A percentile compares a stretch with the other conserved stretches of the same genome.
Evolutionary conservation across 2,113 vertebrate species (phyloP).

Genomic region (Bubo scandiacus): DNA sequence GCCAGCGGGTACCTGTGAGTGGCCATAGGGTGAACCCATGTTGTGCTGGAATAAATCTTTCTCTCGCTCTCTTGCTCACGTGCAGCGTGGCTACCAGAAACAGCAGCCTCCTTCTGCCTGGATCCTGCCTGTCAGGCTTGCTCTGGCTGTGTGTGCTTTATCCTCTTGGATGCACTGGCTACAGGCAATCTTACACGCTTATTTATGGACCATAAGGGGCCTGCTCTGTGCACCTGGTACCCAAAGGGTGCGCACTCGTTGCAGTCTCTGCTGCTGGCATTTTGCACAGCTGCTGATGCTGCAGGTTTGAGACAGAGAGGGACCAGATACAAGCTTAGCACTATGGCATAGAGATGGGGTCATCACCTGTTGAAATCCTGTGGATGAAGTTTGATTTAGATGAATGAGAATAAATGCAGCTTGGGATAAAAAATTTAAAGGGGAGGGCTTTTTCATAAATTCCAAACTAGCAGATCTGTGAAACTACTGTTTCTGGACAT

Average conservation of each 20-base stretch:
- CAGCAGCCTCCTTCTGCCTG: not conserved
- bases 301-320: not conserved
- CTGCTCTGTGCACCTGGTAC: not conserved
- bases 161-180: not conserved
- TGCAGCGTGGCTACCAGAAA: fast-evolving
- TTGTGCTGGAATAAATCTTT: not conserved
- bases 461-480: not conserved
- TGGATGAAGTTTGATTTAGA: not conserved
- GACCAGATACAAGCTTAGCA: not conserved
- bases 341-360: fast-evolving
- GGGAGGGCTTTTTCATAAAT: not conserved
- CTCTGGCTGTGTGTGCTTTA: not conserved
- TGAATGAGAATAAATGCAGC: not conserved
- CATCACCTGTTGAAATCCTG: not conserved
- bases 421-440: not conserved
- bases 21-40: not conserved
- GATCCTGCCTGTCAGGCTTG: not conserved
- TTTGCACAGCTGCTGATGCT: not conserved
- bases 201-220: not conserved
- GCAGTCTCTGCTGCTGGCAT: not conserved
- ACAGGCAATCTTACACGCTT: fast-evolving
- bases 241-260: not conserved
- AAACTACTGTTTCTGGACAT: not conserved
- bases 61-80: not conserved
- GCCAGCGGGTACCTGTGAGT: not conserved